Evolutionary conservation across 2,888 invertebrate genomes (phyloP), one percentile per base, ranked within the genome.

Genomic region (Fissipunctia ypsillon): DNA sequence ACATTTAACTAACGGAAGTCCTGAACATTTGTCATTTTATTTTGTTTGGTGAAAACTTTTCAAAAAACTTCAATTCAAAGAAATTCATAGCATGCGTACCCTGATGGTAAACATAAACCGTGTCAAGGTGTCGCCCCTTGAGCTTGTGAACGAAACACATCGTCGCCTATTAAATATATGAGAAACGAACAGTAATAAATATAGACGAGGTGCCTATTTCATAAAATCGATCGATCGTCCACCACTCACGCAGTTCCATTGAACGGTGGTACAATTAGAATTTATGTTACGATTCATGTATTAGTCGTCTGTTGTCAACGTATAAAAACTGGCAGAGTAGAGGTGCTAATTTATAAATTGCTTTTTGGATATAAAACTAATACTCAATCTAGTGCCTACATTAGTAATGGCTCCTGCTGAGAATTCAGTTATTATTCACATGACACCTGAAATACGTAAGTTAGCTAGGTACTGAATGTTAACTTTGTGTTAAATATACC

Each of bases 211-310:
- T 76, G 69, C 60, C 71, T 68, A 76, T 80, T 76, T 81, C 64
- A 81, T 81, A 77, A 83, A 87, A 87, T 86, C 87, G 84, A 87
- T 86, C 87, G 84, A 87, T 85, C 82, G 77, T 57, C 72, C 61
- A 74, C 73, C 73, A 76, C 83, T 77, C 71, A 74, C 78, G 68
- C 78, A 78, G 77, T 81, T 78, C 72, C 80, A 87, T 85, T 86
- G 68, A 79, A 70, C 73, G 61, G 52, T 76, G 72, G 61, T 74
- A 85, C 85, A 87, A 85, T 87, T 87, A 82, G 80, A 87, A 86
- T 87, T 86, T 84, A 86, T 86, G 87, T 81, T 82, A 79, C 83
- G 59, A 77, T 83, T 67, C 73, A 69, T 70, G 81, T 75, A 80
- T 63, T 70, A 65, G 67, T 70, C 59, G 73, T 64, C 73, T 82